Evolutionary conservation across 2,797 vertebrate genomes (phyloP).

Genomic region (Sebastes matsubarae): DNA sequence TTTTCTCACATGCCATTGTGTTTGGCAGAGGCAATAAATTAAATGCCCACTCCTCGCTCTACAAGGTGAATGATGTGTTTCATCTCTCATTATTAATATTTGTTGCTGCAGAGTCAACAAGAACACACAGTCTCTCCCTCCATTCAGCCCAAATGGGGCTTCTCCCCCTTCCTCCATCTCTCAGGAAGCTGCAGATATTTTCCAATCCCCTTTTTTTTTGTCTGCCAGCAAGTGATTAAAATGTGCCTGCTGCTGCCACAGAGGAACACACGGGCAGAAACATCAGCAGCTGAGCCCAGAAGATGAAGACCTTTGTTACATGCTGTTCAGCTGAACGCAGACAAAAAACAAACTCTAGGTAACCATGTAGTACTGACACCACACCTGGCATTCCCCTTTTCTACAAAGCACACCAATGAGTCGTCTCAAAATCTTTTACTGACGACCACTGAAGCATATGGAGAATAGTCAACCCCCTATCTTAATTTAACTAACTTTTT

Average conservation of each 20-base stretch:
- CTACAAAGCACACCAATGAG: not conserved
- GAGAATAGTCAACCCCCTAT: not conserved
- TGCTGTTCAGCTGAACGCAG: constrained; percentile 40
- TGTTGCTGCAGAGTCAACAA: constrained; percentile 30
- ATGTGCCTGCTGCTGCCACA: constrained; percentile 46
- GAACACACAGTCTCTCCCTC: not conserved
- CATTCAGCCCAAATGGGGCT: constrained; percentile 17
- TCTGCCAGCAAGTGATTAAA: constrained; percentile 65
- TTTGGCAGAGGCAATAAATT: constrained; percentile 22
- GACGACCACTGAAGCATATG: not conserved
- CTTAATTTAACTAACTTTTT: no score
- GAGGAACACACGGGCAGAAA: constrained; percentile 47
- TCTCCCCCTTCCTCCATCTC: constrained; percentile 12
- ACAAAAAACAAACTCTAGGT: constrained; percentile 24
- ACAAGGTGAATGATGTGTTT: constrained; percentile 41
- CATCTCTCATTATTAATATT: constrained; percentile 51
- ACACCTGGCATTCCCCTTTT: not conserved
- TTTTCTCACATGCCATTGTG: constrained; percentile 2
- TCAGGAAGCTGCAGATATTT: constrained; percentile 47
- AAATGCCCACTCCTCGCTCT: constrained; percentile 7
- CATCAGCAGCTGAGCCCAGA: constrained; percentile 29
- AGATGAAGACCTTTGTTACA: constrained; percentile 62
- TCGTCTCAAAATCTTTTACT: not conserved
- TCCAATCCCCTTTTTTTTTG: not conserved
- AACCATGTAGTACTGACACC: constrained; percentile 24